These are phyloP conservation scores for Montipora sp. DNA, from an alignment of 64 coral and sea anemone genomes.

Conservation along the genomic window DNA sequence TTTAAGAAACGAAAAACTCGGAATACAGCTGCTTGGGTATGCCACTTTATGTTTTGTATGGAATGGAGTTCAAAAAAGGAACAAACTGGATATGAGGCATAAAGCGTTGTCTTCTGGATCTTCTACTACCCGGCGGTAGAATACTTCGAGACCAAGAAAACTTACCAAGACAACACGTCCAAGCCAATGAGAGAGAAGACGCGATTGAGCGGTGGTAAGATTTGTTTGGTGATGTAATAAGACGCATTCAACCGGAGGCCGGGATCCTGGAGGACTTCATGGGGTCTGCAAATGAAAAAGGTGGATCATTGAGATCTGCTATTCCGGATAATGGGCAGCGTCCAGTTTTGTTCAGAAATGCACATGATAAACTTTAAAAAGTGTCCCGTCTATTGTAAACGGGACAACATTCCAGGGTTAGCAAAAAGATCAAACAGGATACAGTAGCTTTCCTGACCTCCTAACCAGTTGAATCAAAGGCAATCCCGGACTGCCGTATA, in stretches of 20 bases:
- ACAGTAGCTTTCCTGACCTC: conserved; percentile 53
- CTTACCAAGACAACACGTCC: conserved; percentile 86
- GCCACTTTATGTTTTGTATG: too few species aligned
- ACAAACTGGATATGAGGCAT: too few species aligned
- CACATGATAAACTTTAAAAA: too few species aligned
- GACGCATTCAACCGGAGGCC: conserved; percentile 84
- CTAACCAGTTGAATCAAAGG: conserved; percentile 92
- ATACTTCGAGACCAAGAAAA: not conserved
- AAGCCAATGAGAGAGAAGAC: conserved; percentile 88
- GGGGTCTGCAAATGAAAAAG: conserved; percentile 57
- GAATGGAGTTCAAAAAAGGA: too few species aligned
- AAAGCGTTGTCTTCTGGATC: too few species aligned
- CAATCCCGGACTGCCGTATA: conserved; percentile 91
- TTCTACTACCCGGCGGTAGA: not conserved
- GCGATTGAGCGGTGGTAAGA: conserved; percentile 87
- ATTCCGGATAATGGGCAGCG: not conserved
- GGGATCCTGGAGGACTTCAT: conserved; percentile 86
- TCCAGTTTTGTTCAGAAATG: too few species aligned
- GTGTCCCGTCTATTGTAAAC: too few species aligned
- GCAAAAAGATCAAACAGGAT: too few species aligned
- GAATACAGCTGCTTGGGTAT: too few species aligned
- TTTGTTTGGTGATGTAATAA: conserved; percentile 97
- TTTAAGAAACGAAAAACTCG: too few species aligned
- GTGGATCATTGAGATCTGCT: not conserved
- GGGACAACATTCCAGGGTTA: too few species aligned